Evolutionary conservation across 2,888 invertebrate species (phyloP).

Genomic region (Stenotaenia linearis): DNA sequence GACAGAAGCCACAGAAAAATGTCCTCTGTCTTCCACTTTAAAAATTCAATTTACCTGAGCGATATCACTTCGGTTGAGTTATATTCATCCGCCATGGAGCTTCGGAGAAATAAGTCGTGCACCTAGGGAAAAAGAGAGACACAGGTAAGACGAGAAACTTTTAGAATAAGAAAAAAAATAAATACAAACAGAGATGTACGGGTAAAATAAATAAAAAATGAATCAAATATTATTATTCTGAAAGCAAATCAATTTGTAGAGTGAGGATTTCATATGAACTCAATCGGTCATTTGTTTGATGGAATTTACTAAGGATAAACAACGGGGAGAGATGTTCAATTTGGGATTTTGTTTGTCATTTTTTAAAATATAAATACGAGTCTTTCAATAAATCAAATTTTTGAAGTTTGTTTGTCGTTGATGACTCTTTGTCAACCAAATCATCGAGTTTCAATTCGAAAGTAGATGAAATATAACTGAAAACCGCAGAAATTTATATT

Average conservation of each 20-base stretch:
- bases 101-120: slow-evolving; percentile 7
- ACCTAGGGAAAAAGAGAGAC: slow-evolving; percentile 17
- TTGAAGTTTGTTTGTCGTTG: no score
- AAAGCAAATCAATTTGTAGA: background rate
- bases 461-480: background rate
- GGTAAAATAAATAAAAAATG: background rate
- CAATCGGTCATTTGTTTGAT: background rate
- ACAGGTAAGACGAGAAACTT: slow-evolving; percentile 6
- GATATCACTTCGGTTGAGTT: slow-evolving; percentile 24
- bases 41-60: slow-evolving; percentile 27
- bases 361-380: no score
- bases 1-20: background rate
- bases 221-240: background rate
- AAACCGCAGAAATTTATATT: background rate
- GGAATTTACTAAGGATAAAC: background rate
- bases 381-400: no score
- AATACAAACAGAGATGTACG: background rate
- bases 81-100: slow-evolving; percentile 30
- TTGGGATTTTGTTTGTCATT: background rate
- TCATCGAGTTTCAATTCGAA: no score
- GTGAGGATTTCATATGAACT: background rate
- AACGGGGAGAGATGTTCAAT: background rate
- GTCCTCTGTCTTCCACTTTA: slow-evolving; percentile 12
- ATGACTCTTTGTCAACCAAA: no score
- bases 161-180: background rate